These are phyloP conservation scores for Lamellibrachia luymesi DNA, from an alignment of 1,140 invertebrate species.

Conservation along the genomic window DNA sequence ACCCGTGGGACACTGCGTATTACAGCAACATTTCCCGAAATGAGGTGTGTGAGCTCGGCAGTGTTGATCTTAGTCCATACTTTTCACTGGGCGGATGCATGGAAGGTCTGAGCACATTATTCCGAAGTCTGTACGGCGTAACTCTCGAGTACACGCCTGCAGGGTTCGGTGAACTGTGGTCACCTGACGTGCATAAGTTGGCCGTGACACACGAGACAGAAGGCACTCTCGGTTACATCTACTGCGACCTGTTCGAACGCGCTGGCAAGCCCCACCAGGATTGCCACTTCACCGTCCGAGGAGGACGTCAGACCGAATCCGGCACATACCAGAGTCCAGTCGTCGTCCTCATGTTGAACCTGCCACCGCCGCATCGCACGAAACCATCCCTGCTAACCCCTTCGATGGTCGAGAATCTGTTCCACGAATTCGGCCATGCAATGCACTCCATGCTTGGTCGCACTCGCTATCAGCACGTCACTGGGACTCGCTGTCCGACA, in stretches of 20 bases:
- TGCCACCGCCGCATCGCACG: slow-evolving; percentile 66
- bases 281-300: slow-evolving; percentile 97
- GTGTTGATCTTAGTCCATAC: slow-evolving; percentile 60
- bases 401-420: slow-evolving; percentile 85
- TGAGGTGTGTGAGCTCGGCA: slow-evolving; percentile 34
- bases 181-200: slow-evolving; percentile 83
- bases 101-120: slow-evolving; percentile 88
- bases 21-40: slow-evolving; percentile 39
- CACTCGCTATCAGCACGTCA: slow-evolving; percentile 94
- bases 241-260: slow-evolving; percentile 95
- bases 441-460: slow-evolving; percentile 96
- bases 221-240: slow-evolving; percentile 87
- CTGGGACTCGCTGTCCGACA: slow-evolving; percentile 92
- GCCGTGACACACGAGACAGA: slow-evolving; percentile 73
- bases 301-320: slow-evolving; percentile 77
- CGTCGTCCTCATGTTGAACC: slow-evolving; percentile 90
- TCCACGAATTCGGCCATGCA: slow-evolving; percentile 99
- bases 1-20: slow-evolving; percentile 51
- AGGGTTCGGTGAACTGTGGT: slow-evolving; percentile 79
- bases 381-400: slow-evolving; percentile 77
- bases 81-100: slow-evolving; percentile 93
- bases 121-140: slow-evolving; percentile 73
- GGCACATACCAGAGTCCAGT: slow-evolving; percentile 88
- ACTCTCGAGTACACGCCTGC: slow-evolving; percentile 71
- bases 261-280: slow-evolving; percentile 90